Evolutionary conservation across 2,888 invertebrate genomes (phyloP), one percentile per base, ranked within the genome.

Genomic region (Agrilus mali): DNA sequence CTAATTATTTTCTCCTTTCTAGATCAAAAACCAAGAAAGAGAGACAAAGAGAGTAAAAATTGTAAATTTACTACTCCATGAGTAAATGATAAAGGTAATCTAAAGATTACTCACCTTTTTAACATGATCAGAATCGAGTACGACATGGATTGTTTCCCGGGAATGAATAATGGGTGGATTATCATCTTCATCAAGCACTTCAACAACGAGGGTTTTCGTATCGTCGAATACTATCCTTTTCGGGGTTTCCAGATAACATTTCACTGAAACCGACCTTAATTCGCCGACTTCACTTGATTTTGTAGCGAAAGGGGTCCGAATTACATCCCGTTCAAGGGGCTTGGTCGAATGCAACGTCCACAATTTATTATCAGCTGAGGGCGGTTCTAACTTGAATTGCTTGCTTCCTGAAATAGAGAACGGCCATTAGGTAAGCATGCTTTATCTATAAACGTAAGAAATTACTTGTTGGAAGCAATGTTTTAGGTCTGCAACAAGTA

Each of bases 151-250:
- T 31, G 49, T 59, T 40, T 54, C 53, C 10, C 27, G 27, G 2
- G 27, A 59, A 44, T 70, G 68, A 8, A 63, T 54, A n/a, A 56
- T 48, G 0, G 71, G 71, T 2, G 65, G 63, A 59, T 70, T 69
- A 49, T 70, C 70, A 50, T 72, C 65, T 38, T 70, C 66, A 50
- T 75, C 73, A 49, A 76, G 63, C 31, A 77, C 54, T 3, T 68
- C 65, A n/a, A 78, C 58, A 36, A 60, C 55, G 7, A 72, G 52
- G 2, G 59, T 55, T 47, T 62, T 64, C 22, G 58, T 54, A 13
- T 63, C 51, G 1, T 60, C 58, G 41, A 67, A 60, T 7, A 53
- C 51, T 5, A 63, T 63, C 13, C 65, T 63, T 12, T 54, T 56
- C 15, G 61, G 55, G 52, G 64, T 60, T 58, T 65, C 67, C 1